These are phyloP conservation scores for Anseranas semipalmata DNA, from an alignment of 2,113 vertebrate genomes.

Conservation along the genomic window DNA sequence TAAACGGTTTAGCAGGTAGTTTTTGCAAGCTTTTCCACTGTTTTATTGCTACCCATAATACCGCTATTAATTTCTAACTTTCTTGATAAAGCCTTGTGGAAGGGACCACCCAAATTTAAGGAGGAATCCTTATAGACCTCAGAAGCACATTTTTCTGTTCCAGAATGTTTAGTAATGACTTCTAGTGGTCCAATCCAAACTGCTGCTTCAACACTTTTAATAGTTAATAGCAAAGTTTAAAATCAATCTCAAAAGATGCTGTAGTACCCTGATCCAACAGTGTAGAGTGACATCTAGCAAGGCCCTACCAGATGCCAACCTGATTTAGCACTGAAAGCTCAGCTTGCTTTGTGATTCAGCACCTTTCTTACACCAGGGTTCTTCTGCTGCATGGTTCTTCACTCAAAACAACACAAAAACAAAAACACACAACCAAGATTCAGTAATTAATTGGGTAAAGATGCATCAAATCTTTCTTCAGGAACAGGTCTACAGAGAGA, in stretches of 20 bases:
- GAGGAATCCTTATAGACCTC: neutral
- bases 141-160: neutral
- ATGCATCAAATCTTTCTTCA: neutral
- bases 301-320: neutral
- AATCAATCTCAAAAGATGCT: neutral
- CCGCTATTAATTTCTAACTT: neutral
- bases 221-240: neutral
- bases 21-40: neutral
- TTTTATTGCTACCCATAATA: neutral
- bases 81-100: neutral
- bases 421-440: neutral
- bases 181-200: neutral
- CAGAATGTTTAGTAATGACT: neutral
- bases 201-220: neutral
- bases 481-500: neutral
- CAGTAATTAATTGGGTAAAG: neutral
- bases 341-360: neutral
- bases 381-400: neutral
- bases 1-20: neutral
- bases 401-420: neutral
- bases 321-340: neutral
- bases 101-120: neutral
- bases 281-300: neutral
- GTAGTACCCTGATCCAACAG: neutral
- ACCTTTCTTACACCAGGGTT: neutral